Percentiles rank a stretch among this genome's conserved stretches.
phyloP scores from a whole-genome alignment of 2,888 invertebrate species.

The Epinotia bilunana region DNA sequence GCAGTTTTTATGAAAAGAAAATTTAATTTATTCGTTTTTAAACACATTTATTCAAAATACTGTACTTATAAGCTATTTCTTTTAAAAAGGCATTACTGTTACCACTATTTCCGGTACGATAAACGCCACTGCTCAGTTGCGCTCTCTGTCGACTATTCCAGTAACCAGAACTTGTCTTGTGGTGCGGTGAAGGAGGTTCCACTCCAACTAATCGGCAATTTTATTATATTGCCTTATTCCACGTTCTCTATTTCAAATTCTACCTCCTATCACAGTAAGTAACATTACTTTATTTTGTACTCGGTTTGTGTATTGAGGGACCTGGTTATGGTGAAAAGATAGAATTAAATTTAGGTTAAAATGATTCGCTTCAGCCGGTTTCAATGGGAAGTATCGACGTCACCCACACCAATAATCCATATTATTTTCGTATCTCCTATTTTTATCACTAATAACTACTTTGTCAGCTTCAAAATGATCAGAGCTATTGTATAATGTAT shows the following conservation, averaged over 20 bases:
- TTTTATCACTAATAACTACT: slow-evolving; percentile 19
- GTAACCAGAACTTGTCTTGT: slow-evolving; percentile 73
- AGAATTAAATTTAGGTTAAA: slow-evolving; percentile 56
- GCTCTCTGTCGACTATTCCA: slow-evolving; percentile 66
- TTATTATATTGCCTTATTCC: slow-evolving; percentile 68
- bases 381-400: slow-evolving; percentile 62
- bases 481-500: slow-evolving; percentile 18
- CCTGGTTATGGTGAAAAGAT: background rate
- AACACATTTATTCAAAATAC: background rate
- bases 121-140: slow-evolving; percentile 47
- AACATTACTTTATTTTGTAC: slow-evolving; percentile 48
- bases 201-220: slow-evolving; percentile 56
- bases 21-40: background rate
- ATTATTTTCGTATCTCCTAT: slow-evolving; percentile 52
- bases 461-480: background rate
- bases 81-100: slow-evolving; percentile 58
- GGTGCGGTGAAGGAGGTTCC: slow-evolving; percentile 69
- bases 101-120: slow-evolving; percentile 64
- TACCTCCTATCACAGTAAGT: slow-evolving; percentile 72
- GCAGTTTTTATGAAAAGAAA: background rate
- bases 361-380: slow-evolving; percentile 62
- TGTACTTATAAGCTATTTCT: background rate
- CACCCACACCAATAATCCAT: slow-evolving; percentile 59
- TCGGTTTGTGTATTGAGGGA: background rate
- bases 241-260: slow-evolving; percentile 67